These are phyloP conservation scores for Dendrocopos noguchii DNA, from an alignment of 2,113 vertebrate species.

Conservation along the genomic window DNA sequence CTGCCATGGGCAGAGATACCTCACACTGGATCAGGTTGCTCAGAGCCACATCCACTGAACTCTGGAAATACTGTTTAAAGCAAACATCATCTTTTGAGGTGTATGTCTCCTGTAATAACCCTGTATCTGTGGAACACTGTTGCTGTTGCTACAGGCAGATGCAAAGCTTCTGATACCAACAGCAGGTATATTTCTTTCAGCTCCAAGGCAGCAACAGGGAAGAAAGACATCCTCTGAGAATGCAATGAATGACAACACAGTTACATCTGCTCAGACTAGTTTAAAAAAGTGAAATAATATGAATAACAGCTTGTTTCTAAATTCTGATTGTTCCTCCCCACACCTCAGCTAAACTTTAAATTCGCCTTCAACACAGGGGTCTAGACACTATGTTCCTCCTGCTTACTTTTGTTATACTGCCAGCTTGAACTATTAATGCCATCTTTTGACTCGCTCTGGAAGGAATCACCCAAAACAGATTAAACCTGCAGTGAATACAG, in stretches of 20 bases:
- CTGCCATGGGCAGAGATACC: no score
- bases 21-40: no score
- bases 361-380: not conserved
- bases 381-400: not conserved
- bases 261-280: not conserved
- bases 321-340: not conserved
- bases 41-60: no score
- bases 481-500: not conserved
- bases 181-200: not conserved
- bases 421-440: not conserved
- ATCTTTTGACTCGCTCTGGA: not conserved
- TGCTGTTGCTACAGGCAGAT: not conserved
- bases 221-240: not conserved
- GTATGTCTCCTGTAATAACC: not conserved
- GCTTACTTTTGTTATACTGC: not conserved
- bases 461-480: not conserved
- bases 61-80: not conserved
- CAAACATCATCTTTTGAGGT: not conserved
- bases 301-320: not conserved
- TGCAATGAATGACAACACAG: not conserved
- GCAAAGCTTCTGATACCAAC: not conserved
- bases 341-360: not conserved
- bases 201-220: not conserved
- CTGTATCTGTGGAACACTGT: not conserved
- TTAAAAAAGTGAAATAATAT: not conserved